These are phyloP conservation scores for Drosophila quasianomalipes DNA, from an alignment of 2,888 invertebrate genomes.

Conservation along the genomic window DNA sequence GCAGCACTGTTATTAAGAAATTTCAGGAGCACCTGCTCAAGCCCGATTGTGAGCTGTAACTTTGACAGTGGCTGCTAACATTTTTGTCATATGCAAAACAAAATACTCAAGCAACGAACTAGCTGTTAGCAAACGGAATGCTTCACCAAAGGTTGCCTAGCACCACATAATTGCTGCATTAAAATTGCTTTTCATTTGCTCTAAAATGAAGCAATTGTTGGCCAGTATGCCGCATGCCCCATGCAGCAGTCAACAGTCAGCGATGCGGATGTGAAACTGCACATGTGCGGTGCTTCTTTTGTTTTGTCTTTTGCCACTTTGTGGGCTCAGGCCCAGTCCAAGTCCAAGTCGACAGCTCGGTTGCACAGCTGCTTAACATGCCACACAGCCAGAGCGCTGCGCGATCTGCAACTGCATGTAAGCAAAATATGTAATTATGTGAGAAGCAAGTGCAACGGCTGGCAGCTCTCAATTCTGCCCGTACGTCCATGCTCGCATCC, in stretches of 20 bases:
- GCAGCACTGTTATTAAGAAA: conserved; percentile 24
- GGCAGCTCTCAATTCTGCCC: conserved; percentile 25
- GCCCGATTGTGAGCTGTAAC: conserved; percentile 5
- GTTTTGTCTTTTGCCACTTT: conserved; percentile 71
- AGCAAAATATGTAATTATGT: conserved; percentile 76
- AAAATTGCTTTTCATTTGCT: conserved; percentile 78
- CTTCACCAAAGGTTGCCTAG: conserved; percentile 18
- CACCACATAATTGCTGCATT: conserved; percentile 68
- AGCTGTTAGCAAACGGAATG: conserved; percentile 11
- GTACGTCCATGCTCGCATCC: conserved; percentile 11
- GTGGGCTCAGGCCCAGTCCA: conserved; percentile 40
- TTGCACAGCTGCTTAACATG: conserved; percentile 71
- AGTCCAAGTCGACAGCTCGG: conserved; percentile 24
- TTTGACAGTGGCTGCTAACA: conserved; percentile 53
- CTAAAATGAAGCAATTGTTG: conserved; percentile 77
- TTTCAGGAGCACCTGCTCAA: conserved; percentile 30
- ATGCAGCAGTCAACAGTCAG: conserved; percentile 33
- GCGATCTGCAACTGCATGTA: conserved; percentile 44
- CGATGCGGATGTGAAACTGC: conserved; percentile 77
- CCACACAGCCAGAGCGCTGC: conserved; percentile 55
- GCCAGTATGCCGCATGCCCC: conserved; percentile 15
- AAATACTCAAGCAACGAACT: conserved; percentile 72
- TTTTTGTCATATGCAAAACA: conserved; percentile 73
- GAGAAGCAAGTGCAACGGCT: conserved; percentile 62
- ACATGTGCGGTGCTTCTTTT: conserved; percentile 74